Evolutionary conservation across 64 coral and sea anemone species (phyloP), one percentile per base, ranked within the genome.

Genomic region (Pachyseris speciosa): DNA sequence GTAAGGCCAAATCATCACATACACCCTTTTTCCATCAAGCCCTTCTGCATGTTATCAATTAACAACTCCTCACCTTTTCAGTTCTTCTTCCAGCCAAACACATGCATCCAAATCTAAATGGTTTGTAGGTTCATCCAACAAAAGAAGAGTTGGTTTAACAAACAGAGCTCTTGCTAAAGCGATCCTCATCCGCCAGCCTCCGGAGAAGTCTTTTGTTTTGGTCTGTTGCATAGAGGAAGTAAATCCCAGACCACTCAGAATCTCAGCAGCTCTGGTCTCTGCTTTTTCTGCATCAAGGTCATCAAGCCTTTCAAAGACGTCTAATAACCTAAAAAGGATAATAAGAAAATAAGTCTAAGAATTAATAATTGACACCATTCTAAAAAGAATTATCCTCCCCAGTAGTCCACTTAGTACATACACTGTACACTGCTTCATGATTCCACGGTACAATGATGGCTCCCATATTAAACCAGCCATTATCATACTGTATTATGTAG

Each of bases 181-280:
- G 40, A 98, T 98, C 68, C 96, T 93, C 96, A 98, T 98, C n/a
- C 96, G 75, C 96, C 96, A 98, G 1, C 96, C 96, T 86, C 96
- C 96, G 87, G 96, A 98, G 78, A 98, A 98, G 79, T 98, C 80
- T 74, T 95, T 98, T 37, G 96, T 98, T 36, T 77, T 52, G 42
- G 86, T 98, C 8, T 37, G 40, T 69, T 98, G 96, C 96, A 98
- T 98, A 4, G 83, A 63, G 37, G 86, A 79, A 27, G 96, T 98
- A 65, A 98, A 98, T 2, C 96, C 96, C n/a, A 98, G 39, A 41
- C 96, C 96, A 90, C 92, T 86, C 58, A 98, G 93, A 73, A 98
- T 95, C 59, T 87, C 93, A 66, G 96, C 96, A 47, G 93, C 96
- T 29, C 64, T 84, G 33, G 91, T 94, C 24, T 95, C 93, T 26